A percentile compares a stretch with the other conserved stretches of the same genome.
Evolutionary conservation across 2,888 invertebrate genomes (phyloP).

Genomic region (Entomobrya proxima): DNA sequence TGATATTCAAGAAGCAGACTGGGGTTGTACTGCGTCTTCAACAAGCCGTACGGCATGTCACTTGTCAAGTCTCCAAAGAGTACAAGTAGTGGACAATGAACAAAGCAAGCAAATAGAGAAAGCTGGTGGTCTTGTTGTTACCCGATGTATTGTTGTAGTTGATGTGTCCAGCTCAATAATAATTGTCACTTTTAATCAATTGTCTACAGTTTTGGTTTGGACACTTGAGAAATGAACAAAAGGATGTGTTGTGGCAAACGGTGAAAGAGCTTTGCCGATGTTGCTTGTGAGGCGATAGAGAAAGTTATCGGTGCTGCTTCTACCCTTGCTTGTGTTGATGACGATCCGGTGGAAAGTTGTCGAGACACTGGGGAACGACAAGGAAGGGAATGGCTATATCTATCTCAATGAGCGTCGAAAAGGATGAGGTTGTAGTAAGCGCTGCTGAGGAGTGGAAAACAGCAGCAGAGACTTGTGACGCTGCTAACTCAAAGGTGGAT

Average conservation of each 20-base stretch:
- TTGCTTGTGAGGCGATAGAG: neutral
- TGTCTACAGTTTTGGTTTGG: too few species aligned
- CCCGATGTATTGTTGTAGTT: too few species aligned
- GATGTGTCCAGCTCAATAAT: neutral
- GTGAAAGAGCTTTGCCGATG: too few species aligned
- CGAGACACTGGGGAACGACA: slow-evolving; percentile 16
- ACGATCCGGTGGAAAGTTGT: slow-evolving; percentile 22
- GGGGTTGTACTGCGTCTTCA: too few species aligned
- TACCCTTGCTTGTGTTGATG: neutral
- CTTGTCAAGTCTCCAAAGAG: too few species aligned
- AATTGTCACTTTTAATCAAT: neutral
- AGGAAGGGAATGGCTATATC: slow-evolving; percentile 3
- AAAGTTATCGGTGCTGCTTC: neutral
- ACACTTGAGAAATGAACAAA: too few species aligned
- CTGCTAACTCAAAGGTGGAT: neutral
- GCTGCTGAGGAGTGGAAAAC: neutral
- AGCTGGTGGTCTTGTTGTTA: too few species aligned
- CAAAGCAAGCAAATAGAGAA: too few species aligned
- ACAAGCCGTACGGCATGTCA: too few species aligned
- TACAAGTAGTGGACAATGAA: too few species aligned
- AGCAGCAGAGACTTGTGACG: neutral
- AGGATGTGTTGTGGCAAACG: too few species aligned
- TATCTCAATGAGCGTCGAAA: neutral
- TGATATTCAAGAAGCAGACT: too few species aligned
- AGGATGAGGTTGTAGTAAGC: neutral